Percentiles rank a stretch among this genome's conserved stretches.
phyloP scores from a whole-genome alignment of 2,113 vertebrate genomes.

The Stomatorhinus ivindoensis region DNA sequence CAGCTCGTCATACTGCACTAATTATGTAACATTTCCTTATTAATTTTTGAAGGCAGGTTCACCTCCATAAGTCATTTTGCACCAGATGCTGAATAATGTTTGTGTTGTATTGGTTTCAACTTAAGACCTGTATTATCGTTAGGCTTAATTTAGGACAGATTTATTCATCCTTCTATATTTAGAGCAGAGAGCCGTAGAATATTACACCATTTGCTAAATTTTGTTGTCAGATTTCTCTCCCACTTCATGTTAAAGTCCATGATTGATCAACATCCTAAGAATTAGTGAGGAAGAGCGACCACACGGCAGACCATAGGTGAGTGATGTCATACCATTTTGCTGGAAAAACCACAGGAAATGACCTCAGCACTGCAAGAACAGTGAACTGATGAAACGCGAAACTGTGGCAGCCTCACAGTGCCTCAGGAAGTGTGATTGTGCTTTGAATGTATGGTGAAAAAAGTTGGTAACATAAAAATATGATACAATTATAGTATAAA shows the following conservation, averaged over 20 bases:
- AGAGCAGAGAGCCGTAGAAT: background rate
- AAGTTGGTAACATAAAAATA: background rate
- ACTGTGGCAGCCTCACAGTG: background rate
- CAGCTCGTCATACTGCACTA: background rate
- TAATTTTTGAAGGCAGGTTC: background rate
- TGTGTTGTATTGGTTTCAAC: background rate
- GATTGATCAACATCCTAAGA: background rate
- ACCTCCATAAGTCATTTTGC: background rate
- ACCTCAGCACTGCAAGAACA: background rate
- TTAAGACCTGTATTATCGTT: background rate
- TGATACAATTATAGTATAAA: background rate
- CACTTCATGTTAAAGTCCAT: background rate
- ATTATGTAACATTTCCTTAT: background rate
- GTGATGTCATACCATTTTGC: background rate
- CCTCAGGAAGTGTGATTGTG: background rate
- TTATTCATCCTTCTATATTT: background rate
- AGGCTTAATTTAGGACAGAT: slow-evolving; percentile 13
- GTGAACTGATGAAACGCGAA: background rate
- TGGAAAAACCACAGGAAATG: background rate
- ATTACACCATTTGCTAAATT: background rate
- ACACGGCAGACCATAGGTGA: background rate
- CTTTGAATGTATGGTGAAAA: background rate
- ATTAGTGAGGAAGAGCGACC: background rate
- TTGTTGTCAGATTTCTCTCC: background rate
- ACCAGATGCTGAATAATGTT: background rate